A percentile compares a stretch with the other conserved stretches of the same genome.
Conservation (phyloP, 2,797 vertebrate species). For the Saxicola maurus region DNA sequence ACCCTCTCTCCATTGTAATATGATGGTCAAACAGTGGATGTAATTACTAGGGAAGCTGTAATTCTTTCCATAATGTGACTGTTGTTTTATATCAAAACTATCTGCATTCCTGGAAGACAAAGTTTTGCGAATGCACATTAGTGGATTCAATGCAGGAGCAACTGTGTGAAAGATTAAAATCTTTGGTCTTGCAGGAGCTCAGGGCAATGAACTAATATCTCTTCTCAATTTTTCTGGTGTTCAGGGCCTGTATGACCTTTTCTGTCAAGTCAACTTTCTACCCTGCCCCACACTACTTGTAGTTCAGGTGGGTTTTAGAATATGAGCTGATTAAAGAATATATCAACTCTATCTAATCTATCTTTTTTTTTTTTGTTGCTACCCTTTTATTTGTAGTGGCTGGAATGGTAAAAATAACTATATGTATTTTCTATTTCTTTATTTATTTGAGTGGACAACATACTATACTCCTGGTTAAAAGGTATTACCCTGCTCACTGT, state of each 20-base stretch:
- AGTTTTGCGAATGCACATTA: not conserved
- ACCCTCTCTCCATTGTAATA: not conserved
- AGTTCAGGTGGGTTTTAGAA: not conserved
- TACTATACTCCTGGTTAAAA: not conserved
- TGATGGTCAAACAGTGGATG: not conserved
- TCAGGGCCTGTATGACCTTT: not conserved
- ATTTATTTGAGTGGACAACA: not conserved
- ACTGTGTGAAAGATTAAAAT: not conserved
- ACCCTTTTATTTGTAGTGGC: not conserved
- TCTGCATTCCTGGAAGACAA: accelerated
- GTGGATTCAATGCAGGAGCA: not conserved
- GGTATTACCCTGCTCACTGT: not conserved
- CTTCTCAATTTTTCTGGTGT: not conserved
- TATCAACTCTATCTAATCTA: not conserved
- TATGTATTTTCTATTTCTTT: not conserved
- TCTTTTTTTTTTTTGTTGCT: not conserved
- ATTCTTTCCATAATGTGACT: not conserved
- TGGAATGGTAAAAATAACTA: not conserved
- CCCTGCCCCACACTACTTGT: not conserved
- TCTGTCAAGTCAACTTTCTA: not conserved
- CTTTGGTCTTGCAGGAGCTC: not conserved
- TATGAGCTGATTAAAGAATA: not conserved
- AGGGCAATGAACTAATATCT: not conserved
- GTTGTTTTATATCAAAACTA: not conserved
- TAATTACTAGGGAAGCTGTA: not conserved